Base-by-base conservation (phyloP, 2,888 invertebrate genomes). In the Athalia rosae region DNA sequence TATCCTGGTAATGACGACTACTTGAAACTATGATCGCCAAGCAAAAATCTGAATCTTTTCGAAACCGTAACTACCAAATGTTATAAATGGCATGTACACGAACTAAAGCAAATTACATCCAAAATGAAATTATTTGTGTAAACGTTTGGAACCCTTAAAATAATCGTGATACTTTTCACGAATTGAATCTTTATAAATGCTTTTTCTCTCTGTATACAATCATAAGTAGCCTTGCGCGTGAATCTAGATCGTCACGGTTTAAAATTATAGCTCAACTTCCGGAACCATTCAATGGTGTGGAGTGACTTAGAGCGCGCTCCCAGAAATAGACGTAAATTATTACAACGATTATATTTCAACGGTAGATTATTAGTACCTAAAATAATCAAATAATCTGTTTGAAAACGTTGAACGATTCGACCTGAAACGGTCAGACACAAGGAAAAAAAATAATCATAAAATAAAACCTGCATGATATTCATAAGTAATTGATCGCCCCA, bases 171-270 rank as follows among this genome's bases (percentile, higher is more conserved):
- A 67, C 67, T 5, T 67, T 67, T 67, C 28, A 53, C 7, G 48
- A 28, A n/a, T 41, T 4, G 11, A 53, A 53, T 28, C 41, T 41
- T 28, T 50, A 66, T 11, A 50, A 7, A 8, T 15, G 0, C n/a
- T 66, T 15, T 66, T 50, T 50, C 48, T 66, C 48, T 50, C 67
- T 67, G 6, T 67, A 28, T 15, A 4, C 66, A 15, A 67, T 53
- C 28, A 71, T 4, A 56, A 45, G 58, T 71, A 28, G n/a, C 74
- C 74, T 74, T 61, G 61, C 15, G 6, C 1, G 15, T 28, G 47
- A 48, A 61, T 74, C 50, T 74, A 62, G 59, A 61, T 45, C 48
- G 74, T 74, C 74, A 74, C 74, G 74, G 47, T 74, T 13, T 59
- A 50, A 61, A 62, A n/a, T 4, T 45, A 61, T 74, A 61, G 59